These are phyloP conservation scores for Prunella himalayana DNA, from an alignment of 2,113 vertebrate species.

Conservation along the genomic window DNA sequence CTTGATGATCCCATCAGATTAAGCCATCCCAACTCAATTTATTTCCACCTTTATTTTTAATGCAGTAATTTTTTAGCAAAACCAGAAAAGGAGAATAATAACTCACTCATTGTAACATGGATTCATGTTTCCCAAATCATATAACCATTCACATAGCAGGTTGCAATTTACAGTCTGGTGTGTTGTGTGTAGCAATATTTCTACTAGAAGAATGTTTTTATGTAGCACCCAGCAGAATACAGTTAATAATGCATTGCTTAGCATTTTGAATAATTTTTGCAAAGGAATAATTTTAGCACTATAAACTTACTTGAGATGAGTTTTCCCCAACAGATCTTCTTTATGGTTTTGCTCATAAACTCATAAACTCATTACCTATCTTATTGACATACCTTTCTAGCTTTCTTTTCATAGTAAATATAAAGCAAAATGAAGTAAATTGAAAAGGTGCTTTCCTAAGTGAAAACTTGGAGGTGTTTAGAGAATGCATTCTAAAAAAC, in stretches of 20 bases:
- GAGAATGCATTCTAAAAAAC: background rate
- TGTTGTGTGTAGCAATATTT: slow-evolving; percentile 26
- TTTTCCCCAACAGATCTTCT: background rate
- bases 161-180: slow-evolving; percentile 50
- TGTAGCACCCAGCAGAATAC: slow-evolving; percentile 43
- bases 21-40: slow-evolving; percentile 6
- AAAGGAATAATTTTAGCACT: slow-evolving; percentile 47
- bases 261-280: slow-evolving; percentile 65
- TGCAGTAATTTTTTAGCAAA: background rate
- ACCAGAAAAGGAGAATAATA: background rate
- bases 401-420: background rate
- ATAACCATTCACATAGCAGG: slow-evolving; percentile 29
- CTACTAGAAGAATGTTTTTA: slow-evolving; percentile 21
- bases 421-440: background rate
- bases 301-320: slow-evolving; percentile 32
- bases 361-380: background rate
- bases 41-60: slow-evolving; percentile 1
- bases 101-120: background rate
- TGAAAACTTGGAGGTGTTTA: background rate
- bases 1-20: background rate
- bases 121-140: slow-evolving; percentile 44
- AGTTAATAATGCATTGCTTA: slow-evolving; percentile 59
- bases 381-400: background rate
- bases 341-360: slow-evolving; percentile 13
- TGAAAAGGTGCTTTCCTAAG: background rate